These are phyloP conservation scores for Polyommatus icarus DNA, from an alignment of 2,888 invertebrate species.

Conservation along the genomic window DNA sequence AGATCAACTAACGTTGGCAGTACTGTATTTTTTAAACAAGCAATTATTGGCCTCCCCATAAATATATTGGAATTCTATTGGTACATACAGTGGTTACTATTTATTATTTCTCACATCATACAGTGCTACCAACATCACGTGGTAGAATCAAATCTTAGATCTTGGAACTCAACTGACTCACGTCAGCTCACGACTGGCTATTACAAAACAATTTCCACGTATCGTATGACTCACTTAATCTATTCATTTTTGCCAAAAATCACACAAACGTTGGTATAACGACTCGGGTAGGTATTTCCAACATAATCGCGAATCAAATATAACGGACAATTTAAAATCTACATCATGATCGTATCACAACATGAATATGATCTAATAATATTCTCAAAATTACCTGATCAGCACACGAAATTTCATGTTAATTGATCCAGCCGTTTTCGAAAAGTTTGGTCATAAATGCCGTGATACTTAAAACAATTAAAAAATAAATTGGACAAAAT, in stretches of 20 bases:
- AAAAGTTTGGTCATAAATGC: too few relatives aligned
- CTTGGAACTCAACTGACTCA: neutral
- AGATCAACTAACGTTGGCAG: neutral
- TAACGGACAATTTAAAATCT: neutral
- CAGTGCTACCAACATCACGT: neutral
- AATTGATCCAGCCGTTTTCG: too few relatives aligned
- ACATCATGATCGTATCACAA: too few relatives aligned
- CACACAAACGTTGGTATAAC: neutral
- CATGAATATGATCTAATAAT: too few relatives aligned
- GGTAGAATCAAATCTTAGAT: neutral
- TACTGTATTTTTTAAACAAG: neutral
- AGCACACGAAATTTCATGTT: too few relatives aligned
- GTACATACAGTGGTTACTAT: too few relatives aligned
- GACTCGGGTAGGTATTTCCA: neutral
- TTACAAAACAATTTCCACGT: constrained; percentile 3
- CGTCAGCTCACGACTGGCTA: neutral
- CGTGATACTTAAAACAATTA: too few relatives aligned
- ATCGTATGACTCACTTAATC: neutral
- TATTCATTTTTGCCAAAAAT: neutral
- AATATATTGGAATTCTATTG: neutral
- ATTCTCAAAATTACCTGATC: too few relatives aligned
- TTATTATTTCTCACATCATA: too few relatives aligned
- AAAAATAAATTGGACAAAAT: too few relatives aligned
- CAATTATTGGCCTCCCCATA: neutral
- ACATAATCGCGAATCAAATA: neutral